phyloP scores from a whole-genome alignment of 1,140 invertebrate genomes.

The Linepithema humile region DNA sequence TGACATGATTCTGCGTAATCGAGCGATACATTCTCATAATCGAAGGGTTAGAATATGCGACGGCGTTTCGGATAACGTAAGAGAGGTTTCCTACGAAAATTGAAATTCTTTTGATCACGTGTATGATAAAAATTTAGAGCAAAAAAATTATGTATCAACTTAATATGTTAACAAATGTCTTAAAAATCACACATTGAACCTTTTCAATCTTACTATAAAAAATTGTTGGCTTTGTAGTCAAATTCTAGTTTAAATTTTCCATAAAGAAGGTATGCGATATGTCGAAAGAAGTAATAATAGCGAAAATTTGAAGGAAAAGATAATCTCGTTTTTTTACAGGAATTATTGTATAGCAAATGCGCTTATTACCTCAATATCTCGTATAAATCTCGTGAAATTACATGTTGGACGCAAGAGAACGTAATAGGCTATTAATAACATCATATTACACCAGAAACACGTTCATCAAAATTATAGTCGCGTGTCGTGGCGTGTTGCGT shows the following conservation, averaged over 20 bases:
- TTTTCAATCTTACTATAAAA: background rate
- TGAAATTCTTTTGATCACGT: conserved; percentile 19
- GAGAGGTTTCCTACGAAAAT: conserved; percentile 32
- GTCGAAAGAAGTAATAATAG: background rate
- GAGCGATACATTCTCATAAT: conserved; percentile 53
- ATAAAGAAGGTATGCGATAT: background rate
- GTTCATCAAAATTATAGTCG: conserved; percentile 35
- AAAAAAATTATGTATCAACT: background rate
- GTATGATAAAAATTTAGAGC: background rate
- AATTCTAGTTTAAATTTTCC: background rate
- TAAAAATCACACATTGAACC: background rate
- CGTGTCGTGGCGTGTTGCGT: conserved; percentile 8
- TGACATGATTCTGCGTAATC: conserved; percentile 52
- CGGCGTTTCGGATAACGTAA: background rate
- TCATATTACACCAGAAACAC: conserved; percentile 20
- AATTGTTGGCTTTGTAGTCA: background rate
- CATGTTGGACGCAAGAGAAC: conserved; percentile 14
- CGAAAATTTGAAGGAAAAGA: background rate
- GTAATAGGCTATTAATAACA: conserved; percentile 38
- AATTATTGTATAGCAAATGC: background rate
- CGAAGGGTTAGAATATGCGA: conserved; percentile 23
- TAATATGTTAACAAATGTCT: background rate
- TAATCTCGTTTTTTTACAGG: no score
- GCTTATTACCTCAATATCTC: conserved; percentile 6
- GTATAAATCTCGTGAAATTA: conserved; percentile 40